Percentiles rank a stretch among this genome's conserved stretches.
phyloP scores from a whole-genome alignment of 1,140 invertebrate genomes.

The Ips nitidus region DNA sequence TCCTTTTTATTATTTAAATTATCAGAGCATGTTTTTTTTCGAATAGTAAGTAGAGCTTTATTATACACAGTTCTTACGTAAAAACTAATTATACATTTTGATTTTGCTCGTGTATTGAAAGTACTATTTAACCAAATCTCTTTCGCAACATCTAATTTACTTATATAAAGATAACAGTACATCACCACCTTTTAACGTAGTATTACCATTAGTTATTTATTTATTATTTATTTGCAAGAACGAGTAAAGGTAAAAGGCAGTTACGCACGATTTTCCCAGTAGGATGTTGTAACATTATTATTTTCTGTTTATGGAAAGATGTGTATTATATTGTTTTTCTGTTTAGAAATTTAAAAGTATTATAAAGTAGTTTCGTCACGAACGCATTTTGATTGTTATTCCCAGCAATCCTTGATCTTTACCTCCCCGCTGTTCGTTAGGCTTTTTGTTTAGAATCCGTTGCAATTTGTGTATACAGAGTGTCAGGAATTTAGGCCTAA shows the following conservation, averaged over 20 bases:
- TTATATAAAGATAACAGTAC: neutral
- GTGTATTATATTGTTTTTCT: constrained; percentile 22
- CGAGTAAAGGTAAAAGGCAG: neutral
- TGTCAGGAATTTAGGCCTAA: too few species aligned
- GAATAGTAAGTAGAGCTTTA: too few species aligned
- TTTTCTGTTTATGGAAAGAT: constrained; percentile 18
- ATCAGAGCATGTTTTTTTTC: too few species aligned
- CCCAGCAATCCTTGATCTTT: neutral
- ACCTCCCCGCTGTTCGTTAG: too few species aligned
- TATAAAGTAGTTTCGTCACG: constrained; percentile 14
- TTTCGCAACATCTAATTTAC: neutral
- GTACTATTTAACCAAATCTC: too few species aligned
- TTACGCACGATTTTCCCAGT: constrained; percentile 18
- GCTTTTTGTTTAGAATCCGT: too few species aligned
- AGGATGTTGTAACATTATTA: constrained; percentile 17
- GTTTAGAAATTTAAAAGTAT: constrained; percentile 29
- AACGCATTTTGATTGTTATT: neutral
- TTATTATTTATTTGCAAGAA: constrained; percentile 20
- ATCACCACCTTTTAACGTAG: constrained; percentile 5
- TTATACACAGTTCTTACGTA: too few species aligned
- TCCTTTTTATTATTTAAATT: too few species aligned
- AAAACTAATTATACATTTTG: too few species aligned
- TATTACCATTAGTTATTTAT: constrained; percentile 14
- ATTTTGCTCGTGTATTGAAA: too few species aligned
- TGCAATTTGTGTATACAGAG: too few species aligned